Conservation (phyloP, 2,888 invertebrate species). For the Drosophila merina region DNA sequence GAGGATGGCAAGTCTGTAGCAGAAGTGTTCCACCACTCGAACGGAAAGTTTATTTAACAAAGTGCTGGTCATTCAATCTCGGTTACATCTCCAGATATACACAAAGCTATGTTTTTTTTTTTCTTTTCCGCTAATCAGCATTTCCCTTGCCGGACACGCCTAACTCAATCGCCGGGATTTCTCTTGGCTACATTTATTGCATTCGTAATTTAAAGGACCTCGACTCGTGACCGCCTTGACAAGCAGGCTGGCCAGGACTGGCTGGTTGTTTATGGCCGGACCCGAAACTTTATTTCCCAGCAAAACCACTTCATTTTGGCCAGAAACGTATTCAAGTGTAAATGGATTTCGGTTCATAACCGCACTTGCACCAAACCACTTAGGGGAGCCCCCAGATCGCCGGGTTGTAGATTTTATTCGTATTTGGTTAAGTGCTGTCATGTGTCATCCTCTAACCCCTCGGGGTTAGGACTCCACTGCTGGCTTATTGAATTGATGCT, state of each 20-base stretch:
- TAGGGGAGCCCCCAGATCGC: slow-evolving; percentile 37
- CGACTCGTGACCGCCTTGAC: slow-evolving; percentile 16
- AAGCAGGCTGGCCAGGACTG: slow-evolving; percentile 29
- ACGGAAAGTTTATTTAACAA: slow-evolving; percentile 66
- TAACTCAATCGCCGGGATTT: slow-evolving; percentile 47
- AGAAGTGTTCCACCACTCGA: slow-evolving; percentile 46
- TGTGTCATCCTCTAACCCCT: slow-evolving; percentile 41
- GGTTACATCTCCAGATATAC: slow-evolving; percentile 14
- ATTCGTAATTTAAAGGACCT: slow-evolving; percentile 61
- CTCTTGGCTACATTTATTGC: slow-evolving; percentile 58
- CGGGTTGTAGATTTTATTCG: slow-evolving; percentile 21
- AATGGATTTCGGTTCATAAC: slow-evolving; percentile 73
- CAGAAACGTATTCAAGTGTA: slow-evolving; percentile 61
- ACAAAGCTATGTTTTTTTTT: neutral
- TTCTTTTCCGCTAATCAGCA: slow-evolving; percentile 54
- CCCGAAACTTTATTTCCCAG: slow-evolving; percentile 34
- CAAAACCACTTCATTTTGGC: slow-evolving; percentile 48
- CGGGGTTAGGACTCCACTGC: slow-evolving; percentile 10
- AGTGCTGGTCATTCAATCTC: slow-evolving; percentile 59
- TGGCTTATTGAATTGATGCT: slow-evolving; percentile 56
- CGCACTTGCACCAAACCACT: slow-evolving; percentile 44
- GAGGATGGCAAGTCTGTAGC: slow-evolving; percentile 33
- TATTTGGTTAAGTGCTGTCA: slow-evolving; percentile 63
- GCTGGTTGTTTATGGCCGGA: slow-evolving; percentile 46
- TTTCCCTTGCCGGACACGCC: slow-evolving; percentile 25